Evolutionary conservation across 2,113 vertebrate genomes (phyloP), one percentile per base, ranked within the genome.

Genomic region (Apodemus speciosus): DNA sequence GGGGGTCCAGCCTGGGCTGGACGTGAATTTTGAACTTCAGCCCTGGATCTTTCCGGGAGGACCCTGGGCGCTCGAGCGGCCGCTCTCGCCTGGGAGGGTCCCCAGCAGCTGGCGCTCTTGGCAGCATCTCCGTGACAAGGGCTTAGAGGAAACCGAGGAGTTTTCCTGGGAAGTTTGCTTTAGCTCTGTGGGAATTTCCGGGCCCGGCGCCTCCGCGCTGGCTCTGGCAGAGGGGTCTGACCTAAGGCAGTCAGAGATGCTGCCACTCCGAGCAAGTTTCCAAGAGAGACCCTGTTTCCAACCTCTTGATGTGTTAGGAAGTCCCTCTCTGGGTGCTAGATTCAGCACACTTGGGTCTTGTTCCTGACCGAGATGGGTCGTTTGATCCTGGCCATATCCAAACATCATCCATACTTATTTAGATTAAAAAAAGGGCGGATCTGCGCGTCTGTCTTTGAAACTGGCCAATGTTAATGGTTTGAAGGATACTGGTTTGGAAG

Each of bases 101-200:
- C 51, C 35, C 90, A 56, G 96, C 96, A 96, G 97, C 97, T 53
- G 84, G 92, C 83, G 88, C 90, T 92, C 85, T 94, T 95, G 97
- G 96, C 97, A 95, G 89, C 85, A 60, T 80, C 92, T 84, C 85
- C 3, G 58, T 77, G 93, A 93, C 95, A 25, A 79, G 92, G 89
- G 75, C 90, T 92, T 53, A 84, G 92, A 95, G 95, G 95, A 96
- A 96, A 93, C 92, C 88, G 76, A 88, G 86, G 91, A 97, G 96
- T 95, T 96, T 97, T 97, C 97, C 96, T 95, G 96, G 96, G 97
- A 97, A 97, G 97, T 97, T 97, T 88, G 94, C 91, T 95, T 95
- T 86, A 95, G 93, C 93, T 96, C 94, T 89, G 95, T 96, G 97
- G 95, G 97, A 96, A 96, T 97, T 97, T 97, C 96, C 96, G 97